Evolutionary conservation across 1,140 invertebrate genomes (phyloP).

Genomic region (Diachasmimorpha longicaudata): DNA sequence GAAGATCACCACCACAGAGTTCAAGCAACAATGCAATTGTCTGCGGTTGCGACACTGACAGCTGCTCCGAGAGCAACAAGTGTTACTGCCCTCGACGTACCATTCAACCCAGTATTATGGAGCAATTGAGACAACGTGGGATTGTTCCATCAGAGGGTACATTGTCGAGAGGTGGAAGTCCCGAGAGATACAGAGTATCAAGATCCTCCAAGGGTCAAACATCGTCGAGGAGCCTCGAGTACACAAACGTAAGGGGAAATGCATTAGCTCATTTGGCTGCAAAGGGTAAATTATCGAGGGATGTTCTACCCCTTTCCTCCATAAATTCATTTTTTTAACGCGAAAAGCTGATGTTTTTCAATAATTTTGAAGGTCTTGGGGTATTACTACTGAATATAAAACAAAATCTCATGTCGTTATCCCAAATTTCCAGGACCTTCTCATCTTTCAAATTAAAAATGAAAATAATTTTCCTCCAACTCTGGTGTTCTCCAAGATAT

Average conservation of each 20-base stretch:
- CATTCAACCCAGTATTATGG: constrained; percentile 56
- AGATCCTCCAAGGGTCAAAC: constrained; percentile 39
- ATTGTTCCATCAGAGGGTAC: constrained; percentile 64
- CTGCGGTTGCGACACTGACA: constrained; percentile 83
- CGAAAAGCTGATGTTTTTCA: no score
- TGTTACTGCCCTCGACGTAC: constrained; percentile 77
- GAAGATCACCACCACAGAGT: constrained; percentile 38
- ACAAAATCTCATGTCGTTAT: no score
- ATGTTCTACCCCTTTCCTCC: no score
- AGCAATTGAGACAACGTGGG: constrained; percentile 64
- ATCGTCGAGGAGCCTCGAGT: constrained; percentile 68
- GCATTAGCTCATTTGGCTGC: background rate
- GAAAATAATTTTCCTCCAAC: no score
- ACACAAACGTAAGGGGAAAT: constrained; percentile 47
- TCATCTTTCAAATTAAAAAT: no score
- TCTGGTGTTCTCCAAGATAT: no score
- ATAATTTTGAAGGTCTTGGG: no score
- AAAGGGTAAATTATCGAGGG: no score
- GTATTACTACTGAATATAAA: no score
- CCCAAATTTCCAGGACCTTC: no score
- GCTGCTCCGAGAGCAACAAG: constrained; percentile 85
- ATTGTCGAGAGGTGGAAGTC: constrained; percentile 51
- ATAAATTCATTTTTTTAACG: no score
- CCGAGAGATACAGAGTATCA: constrained; percentile 39
- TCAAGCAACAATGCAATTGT: constrained; percentile 43